Evolutionary conservation across 2,888 invertebrate species (phyloP).

Genomic region (Leucoptera coffeella): DNA sequence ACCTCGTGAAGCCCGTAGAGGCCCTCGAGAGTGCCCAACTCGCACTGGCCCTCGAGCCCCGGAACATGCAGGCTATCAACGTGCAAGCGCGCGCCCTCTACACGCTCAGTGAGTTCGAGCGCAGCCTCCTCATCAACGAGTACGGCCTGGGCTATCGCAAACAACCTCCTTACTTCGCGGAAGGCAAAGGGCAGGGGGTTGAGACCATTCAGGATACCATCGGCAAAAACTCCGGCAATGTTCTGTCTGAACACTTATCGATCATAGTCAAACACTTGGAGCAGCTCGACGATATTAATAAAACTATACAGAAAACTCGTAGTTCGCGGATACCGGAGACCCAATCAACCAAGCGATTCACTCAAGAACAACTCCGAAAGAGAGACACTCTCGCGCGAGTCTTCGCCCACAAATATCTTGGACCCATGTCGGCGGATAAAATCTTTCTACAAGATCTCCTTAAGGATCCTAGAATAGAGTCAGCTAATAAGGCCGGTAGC

Average conservation of each 20-base stretch:
- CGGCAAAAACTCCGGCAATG: slow-evolving; percentile 32
- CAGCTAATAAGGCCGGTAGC: slow-evolving; percentile 31
- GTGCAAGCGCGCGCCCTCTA: slow-evolving; percentile 42
- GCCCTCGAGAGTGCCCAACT: slow-evolving; percentile 35
- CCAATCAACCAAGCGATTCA: slow-evolving; percentile 21
- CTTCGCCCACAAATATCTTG: slow-evolving; percentile 41
- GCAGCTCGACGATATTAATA: slow-evolving; percentile 13
- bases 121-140: slow-evolving; percentile 37
- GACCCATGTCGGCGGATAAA: slow-evolving; percentile 43
- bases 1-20: slow-evolving; percentile 32
- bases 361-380: slow-evolving; percentile 36
- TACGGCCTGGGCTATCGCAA: slow-evolving; percentile 23
- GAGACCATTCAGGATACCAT: slow-evolving; percentile 44
- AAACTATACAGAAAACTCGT: slow-evolving; percentile 12
- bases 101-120: slow-evolving; percentile 40
- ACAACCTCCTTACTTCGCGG: slow-evolving; percentile 36
- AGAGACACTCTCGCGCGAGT: slow-evolving; percentile 28
- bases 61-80: slow-evolving; percentile 32
- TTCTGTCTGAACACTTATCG: slow-evolving; percentile 35
- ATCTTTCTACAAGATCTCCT: slow-evolving; percentile 30
- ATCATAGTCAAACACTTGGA: slow-evolving; percentile 32
- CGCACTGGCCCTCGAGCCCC: slow-evolving; percentile 31
- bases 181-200: slow-evolving; percentile 38
- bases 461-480: slow-evolving; percentile 23
- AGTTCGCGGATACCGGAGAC: slow-evolving; percentile 29